Conservation (phyloP, 2,888 invertebrate species). For the Diadromus collaris region DNA sequence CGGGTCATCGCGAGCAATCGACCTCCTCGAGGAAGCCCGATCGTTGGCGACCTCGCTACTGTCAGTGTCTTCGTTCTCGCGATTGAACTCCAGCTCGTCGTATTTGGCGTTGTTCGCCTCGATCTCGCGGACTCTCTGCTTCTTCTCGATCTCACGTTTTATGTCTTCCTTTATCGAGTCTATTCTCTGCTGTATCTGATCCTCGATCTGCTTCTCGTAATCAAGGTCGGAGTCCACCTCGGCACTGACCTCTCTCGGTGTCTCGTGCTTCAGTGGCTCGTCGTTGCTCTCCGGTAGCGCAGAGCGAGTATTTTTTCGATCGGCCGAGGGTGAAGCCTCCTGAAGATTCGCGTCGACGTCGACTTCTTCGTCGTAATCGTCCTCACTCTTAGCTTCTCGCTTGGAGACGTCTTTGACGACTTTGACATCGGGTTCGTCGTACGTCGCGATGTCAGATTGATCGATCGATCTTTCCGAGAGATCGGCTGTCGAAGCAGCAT, state of each 20-base stretch:
- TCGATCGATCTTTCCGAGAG: constrained; percentile 25
- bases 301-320: constrained; percentile 30
- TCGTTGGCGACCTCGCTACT: constrained; percentile 20
- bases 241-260: constrained; percentile 21
- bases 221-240: constrained; percentile 54
- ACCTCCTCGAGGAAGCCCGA: constrained; percentile 26
- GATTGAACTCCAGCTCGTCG: constrained; percentile 66
- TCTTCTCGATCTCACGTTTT: constrained; percentile 75
- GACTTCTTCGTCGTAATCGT: constrained; percentile 51
- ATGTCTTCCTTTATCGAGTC: constrained; percentile 78
- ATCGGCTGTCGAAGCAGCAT: constrained; percentile 9
- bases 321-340: constrained; percentile 7
- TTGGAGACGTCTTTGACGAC: constrained; percentile 36
- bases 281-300: constrained; percentile 17
- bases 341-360: constrained; percentile 26
- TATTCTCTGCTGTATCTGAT: constrained; percentile 77
- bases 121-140: constrained; percentile 65
- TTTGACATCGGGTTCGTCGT: constrained; percentile 34
- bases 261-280: constrained; percentile 35
- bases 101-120: constrained; percentile 72
- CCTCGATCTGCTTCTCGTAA: constrained; percentile 73
- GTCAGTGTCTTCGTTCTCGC: constrained; percentile 56
- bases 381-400: constrained; percentile 39
- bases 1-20: neutral
- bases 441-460: constrained; percentile 21